These are phyloP conservation scores for Peromyscus maniculatus DNA, from an alignment of 2,113 vertebrate genomes.

Conservation along the genomic window DNA sequence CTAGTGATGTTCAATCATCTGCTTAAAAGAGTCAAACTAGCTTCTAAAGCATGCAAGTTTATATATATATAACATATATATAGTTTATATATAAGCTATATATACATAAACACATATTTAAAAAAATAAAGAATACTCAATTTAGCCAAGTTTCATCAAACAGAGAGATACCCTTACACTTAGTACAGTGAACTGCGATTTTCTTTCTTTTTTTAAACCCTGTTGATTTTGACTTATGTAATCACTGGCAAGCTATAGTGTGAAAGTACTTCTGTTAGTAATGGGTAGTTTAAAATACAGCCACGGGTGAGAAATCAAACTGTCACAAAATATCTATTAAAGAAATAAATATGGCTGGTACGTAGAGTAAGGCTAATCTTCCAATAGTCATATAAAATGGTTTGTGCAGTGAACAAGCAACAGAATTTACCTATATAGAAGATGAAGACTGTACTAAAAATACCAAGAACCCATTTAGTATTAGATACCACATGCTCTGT, in stretches of 20 bases:
- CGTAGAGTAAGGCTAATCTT: background rate
- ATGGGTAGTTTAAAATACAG: constrained; percentile 1
- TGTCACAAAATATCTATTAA: constrained; percentile 28
- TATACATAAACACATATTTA: background rate
- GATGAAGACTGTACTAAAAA: background rate
- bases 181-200: constrained; percentile 14
- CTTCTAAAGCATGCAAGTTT: background rate
- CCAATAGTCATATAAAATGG: background rate
- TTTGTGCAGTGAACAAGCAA: background rate
- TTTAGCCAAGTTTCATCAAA: constrained; percentile 43
- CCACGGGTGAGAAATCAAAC: constrained; percentile 50
- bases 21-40: constrained; percentile 30
- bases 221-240: background rate
- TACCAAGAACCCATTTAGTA: background rate
- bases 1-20: background rate
- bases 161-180: background rate
- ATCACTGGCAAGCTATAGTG: background rate
- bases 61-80: background rate
- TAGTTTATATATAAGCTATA: background rate
- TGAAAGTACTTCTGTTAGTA: constrained; percentile 7
- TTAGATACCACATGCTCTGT: background rate
- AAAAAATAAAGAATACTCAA: background rate
- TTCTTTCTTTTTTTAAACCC: background rate
- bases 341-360: background rate
- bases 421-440: background rate